Evolutionary conservation across 2,797 vertebrate species (phyloP).

Genomic region (Leptoclinus maculatus): DNA sequence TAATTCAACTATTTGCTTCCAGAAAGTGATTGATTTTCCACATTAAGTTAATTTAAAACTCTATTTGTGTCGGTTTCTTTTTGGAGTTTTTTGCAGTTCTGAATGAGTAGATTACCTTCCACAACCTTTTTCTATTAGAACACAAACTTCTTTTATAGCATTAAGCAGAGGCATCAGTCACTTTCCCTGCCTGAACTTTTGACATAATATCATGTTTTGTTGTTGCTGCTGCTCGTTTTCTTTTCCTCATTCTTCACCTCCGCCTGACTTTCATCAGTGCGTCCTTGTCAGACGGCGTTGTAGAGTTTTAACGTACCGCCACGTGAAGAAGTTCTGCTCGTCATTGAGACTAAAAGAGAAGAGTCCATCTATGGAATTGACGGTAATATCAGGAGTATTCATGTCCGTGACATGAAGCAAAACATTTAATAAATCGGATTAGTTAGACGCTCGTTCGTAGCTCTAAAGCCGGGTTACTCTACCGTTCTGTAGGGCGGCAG

Average conservation of each 20-base stretch:
- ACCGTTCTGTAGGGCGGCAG: not conserved
- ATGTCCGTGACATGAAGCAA: not conserved
- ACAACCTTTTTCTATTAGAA: conserved; percentile 6
- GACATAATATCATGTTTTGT: not conserved
- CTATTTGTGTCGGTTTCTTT: conserved; percentile 1
- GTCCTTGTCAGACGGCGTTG: not conserved
- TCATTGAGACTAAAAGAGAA: not conserved
- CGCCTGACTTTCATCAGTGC: not conserved
- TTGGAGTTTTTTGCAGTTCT: not conserved
- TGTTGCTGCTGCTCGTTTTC: not conserved
- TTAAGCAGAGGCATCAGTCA: conserved; percentile 42
- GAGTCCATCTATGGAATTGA: not conserved
- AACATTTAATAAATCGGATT: not conserved
- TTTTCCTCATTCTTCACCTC: not conserved
- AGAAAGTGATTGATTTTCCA: conserved; percentile 14
- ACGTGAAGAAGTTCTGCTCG: not conserved
- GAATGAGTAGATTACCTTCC: not conserved
- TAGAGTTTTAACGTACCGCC: not conserved
- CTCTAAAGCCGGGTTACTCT: not conserved
- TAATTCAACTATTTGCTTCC: not conserved
- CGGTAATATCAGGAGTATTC: not conserved
- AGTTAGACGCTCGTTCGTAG: not conserved
- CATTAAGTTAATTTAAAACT: conserved; percentile 7
- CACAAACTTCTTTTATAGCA: not conserved
- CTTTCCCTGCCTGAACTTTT: conserved; percentile 22